Percentiles rank a stretch among this genome's conserved stretches.
Conservation (phyloP, 1,140 invertebrate species). For the Scaptomyza hsui region DNA sequence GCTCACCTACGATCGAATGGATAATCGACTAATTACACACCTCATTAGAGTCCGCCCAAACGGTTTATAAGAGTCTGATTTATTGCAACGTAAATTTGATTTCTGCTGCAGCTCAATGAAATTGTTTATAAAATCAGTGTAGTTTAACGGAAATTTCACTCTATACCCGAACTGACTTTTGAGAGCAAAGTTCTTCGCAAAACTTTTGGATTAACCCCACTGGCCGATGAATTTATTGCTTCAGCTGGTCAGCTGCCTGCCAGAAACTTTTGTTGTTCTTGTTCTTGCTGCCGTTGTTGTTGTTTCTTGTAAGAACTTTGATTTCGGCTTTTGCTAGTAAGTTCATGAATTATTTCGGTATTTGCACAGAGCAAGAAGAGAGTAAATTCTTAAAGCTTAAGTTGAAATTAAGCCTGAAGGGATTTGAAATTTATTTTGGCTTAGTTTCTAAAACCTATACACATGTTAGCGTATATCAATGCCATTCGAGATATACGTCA, state of each 20-base stretch:
- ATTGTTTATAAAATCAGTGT: background rate
- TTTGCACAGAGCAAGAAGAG: background rate
- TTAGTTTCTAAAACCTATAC: too few species aligned
- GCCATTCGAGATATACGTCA: too few species aligned
- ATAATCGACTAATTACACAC: conserved; percentile 22
- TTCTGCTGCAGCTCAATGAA: background rate
- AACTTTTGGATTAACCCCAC: background rate
- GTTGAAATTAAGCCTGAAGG: background rate
- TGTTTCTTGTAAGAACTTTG: conserved; percentile 27
- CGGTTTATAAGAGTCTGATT: background rate
- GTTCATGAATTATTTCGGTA: background rate
- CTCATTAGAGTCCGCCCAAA: background rate
- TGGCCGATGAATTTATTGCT: conserved; percentile 39
- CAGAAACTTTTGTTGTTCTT: background rate
- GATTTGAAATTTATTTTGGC: background rate
- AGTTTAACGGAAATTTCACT: background rate
- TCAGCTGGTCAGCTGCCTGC: conserved; percentile 41
- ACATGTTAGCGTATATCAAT: too few species aligned
- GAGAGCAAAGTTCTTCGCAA: conserved; percentile 13
- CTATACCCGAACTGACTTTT: background rate
- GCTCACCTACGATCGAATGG: background rate
- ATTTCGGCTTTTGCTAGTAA: background rate
- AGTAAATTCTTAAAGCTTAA: background rate
- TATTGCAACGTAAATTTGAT: background rate
- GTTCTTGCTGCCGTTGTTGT: background rate